A percentile compares a stretch with the other conserved stretches of the same genome.
phyloP scores from a whole-genome alignment of 2,797 vertebrate species.

The Rhabdophis nuchalis region DNA sequence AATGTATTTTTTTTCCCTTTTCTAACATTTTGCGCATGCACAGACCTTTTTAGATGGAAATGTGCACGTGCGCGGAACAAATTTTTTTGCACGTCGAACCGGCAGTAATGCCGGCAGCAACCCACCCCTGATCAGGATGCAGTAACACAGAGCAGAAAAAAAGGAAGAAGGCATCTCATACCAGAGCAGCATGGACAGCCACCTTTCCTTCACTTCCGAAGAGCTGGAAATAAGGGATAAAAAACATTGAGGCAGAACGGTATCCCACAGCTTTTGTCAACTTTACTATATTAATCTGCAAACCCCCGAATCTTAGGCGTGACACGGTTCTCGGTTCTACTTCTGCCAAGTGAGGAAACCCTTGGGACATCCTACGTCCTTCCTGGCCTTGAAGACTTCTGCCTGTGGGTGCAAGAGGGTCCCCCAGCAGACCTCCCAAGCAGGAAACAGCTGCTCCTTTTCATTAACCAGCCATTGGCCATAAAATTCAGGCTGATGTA shows the following conservation, averaged over 20 bases:
- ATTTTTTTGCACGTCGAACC: too few species aligned
- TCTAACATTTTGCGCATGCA: too few species aligned
- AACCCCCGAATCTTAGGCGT: neutral
- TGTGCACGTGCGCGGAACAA: too few species aligned
- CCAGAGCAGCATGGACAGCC: conserved; percentile 80
- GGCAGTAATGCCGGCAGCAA: too few species aligned
- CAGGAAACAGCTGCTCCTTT: neutral
- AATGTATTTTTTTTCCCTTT: too few species aligned
- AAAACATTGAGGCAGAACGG: neutral
- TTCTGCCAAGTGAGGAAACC: neutral
- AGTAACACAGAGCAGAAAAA: neutral
- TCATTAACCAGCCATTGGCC: neutral
- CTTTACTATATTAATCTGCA: neutral
- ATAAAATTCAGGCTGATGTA: neutral
- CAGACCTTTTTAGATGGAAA: too few species aligned
- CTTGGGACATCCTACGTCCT: neutral
- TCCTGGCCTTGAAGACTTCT: neutral
- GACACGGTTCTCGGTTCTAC: neutral
- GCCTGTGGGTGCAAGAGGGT: neutral
- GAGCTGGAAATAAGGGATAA: conserved; percentile 75
- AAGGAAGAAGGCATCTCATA: conserved; percentile 56
- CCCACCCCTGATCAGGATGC: neutral
- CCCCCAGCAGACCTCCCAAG: neutral
- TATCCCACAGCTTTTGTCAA: neutral
- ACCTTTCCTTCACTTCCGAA: conserved; percentile 78